These are phyloP conservation scores for Helicoverpa assulta DNA, from an alignment of 2,888 invertebrate species.

Conservation along the genomic window DNA sequence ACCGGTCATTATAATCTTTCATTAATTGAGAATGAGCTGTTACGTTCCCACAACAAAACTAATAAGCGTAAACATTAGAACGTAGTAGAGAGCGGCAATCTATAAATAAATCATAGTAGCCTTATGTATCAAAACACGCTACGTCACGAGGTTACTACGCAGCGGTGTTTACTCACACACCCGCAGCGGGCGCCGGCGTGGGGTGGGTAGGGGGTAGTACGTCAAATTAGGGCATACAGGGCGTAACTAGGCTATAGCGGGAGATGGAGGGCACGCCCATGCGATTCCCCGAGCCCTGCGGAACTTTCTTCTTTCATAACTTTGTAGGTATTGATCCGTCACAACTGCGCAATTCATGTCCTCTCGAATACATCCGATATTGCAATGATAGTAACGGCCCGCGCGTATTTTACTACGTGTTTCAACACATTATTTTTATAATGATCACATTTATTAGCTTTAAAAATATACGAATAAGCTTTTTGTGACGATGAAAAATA, in stretches of 20 bases:
- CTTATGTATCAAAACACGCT: slow-evolving; percentile 65
- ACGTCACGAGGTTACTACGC: slow-evolving; percentile 67
- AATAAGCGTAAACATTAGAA: slow-evolving; percentile 47
- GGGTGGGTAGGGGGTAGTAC: slow-evolving; percentile 76
- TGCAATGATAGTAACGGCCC: slow-evolving; percentile 74
- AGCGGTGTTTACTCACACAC: slow-evolving; percentile 77
- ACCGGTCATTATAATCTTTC: slow-evolving; percentile 51
- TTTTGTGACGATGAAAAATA: not conserved
- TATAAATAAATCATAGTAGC: slow-evolving; percentile 67
- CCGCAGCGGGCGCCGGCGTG: slow-evolving; percentile 65
- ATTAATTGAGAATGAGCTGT: slow-evolving; percentile 53
- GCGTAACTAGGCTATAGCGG: slow-evolving; percentile 89
- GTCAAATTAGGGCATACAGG: slow-evolving; percentile 90
- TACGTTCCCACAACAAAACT: slow-evolving; percentile 59
- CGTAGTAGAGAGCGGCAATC: slow-evolving; percentile 54
- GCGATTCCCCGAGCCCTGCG: slow-evolving; percentile 87
- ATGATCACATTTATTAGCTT: not conserved
- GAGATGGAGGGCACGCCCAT: slow-evolving; percentile 86
- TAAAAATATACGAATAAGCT: not conserved
- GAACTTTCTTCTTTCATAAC: slow-evolving; percentile 90
- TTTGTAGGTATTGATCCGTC: slow-evolving; percentile 89
- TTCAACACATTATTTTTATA: slow-evolving; percentile 30
- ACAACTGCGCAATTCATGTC: slow-evolving; percentile 88
- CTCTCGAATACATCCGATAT: slow-evolving; percentile 79
- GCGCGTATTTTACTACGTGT: slow-evolving; percentile 55